Conservation (phyloP, 2,797 vertebrate genomes). For the Selene dorsalis region DNA sequence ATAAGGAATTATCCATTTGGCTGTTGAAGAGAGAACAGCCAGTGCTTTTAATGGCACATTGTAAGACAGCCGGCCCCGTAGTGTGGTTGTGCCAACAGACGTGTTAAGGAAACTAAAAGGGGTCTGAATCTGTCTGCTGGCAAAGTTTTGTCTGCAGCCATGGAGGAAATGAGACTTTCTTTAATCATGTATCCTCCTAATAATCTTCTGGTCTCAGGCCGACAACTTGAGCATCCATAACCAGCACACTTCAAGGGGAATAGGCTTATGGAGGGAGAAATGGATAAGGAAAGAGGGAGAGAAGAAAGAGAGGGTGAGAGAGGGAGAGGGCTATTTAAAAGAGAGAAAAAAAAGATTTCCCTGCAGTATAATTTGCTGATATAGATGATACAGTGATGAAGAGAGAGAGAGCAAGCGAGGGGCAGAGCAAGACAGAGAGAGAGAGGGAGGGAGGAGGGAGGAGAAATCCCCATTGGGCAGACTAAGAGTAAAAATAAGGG, state of each 20-base stretch:
- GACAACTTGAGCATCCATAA: conserved; percentile 77
- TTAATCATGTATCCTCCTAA: conserved; percentile 78
- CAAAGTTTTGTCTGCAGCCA: conserved; percentile 56
- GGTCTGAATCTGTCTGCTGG: conserved; percentile 50
- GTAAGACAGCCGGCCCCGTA: conserved; percentile 37
- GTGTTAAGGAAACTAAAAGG: conserved; percentile 49
- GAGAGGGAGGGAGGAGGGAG: conserved; percentile 47
- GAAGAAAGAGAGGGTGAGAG: conserved; percentile 7
- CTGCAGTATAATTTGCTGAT: conserved; percentile 74
- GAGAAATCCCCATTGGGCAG: conserved; percentile 71
- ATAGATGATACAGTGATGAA: conserved; percentile 64
- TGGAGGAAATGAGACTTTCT: conserved; percentile 65
- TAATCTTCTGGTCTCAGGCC: conserved; percentile 76
- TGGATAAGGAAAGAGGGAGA: conserved; percentile 27
- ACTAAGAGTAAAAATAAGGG: conserved; percentile 74
- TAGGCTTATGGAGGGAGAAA: conserved; percentile 65
- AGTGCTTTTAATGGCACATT: conserved; percentile 39
- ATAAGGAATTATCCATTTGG: conserved; percentile 28
- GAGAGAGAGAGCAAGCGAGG: conserved; percentile 21
- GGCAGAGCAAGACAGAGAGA: conserved; percentile 46
- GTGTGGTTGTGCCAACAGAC: conserved; percentile 37
- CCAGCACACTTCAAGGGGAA: conserved; percentile 77
- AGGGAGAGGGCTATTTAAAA: conserved; percentile 40
- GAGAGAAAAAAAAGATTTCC: conserved; percentile 60
- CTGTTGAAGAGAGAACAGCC: conserved; percentile 42